Conservation (phyloP, 2,888 invertebrate species). For the Oligia fasciuncula region DNA sequence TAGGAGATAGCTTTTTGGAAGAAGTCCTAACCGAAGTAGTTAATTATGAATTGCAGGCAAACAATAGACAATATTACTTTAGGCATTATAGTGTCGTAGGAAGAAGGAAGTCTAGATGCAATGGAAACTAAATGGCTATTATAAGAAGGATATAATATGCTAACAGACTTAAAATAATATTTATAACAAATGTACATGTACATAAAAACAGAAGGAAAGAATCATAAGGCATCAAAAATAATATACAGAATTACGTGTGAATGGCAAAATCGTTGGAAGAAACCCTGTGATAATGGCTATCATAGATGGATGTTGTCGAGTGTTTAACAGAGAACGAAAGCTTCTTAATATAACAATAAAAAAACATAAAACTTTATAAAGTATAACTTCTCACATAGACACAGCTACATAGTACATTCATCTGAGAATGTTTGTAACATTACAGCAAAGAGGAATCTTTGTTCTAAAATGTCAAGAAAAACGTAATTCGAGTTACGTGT, state of each 20-base stretch:
- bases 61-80: background rate
- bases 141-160: background rate
- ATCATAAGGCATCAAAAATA: too few species aligned
- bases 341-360: background rate
- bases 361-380: background rate
- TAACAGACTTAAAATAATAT: too few species aligned
- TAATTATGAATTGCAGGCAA: background rate
- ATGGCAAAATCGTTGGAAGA: background rate
- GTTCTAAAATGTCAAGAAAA: conserved; percentile 30
- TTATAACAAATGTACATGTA: too few species aligned
- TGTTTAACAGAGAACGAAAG: background rate
- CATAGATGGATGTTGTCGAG: background rate
- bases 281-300: background rate
- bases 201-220: too few species aligned
- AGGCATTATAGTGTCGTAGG: background rate
- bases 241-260: background rate
- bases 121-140: background rate
- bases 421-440: background rate
- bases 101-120: background rate
- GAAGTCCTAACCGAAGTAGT: background rate
- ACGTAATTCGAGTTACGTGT: conserved; percentile 6
- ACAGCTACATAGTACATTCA: background rate
- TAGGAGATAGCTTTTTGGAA: background rate
- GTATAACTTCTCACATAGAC: background rate
- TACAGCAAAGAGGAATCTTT: background rate